phyloP scores from a whole-genome alignment of 2,797 vertebrate genomes.

The Rhynchotus rufescens region DNA sequence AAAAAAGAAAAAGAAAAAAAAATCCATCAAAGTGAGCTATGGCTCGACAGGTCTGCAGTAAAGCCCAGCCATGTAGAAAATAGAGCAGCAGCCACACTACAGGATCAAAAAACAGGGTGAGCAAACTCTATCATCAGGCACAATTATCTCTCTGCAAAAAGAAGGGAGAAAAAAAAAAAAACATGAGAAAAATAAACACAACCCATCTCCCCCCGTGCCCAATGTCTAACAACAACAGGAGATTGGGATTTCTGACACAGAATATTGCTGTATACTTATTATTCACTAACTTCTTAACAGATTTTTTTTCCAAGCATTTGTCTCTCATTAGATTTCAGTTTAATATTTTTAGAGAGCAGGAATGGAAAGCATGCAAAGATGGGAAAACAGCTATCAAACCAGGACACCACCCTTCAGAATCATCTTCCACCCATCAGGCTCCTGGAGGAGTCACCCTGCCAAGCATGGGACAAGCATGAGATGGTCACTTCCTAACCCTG shows the following conservation, averaged over 20 bases:
- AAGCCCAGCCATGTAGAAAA: constrained; percentile 91
- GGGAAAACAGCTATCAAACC: background rate
- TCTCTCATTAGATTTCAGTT: background rate
- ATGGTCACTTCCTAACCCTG: background rate
- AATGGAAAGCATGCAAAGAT: background rate
- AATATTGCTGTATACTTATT: background rate
- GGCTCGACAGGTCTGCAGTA: constrained; percentile 85
- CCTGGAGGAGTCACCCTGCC: background rate
- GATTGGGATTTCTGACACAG: background rate
- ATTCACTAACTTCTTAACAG: background rate
- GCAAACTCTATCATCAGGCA: constrained; percentile 74
- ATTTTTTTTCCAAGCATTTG: background rate
- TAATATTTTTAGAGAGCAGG: background rate
- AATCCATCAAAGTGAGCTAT: constrained; percentile 87
- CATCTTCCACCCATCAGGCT: background rate
- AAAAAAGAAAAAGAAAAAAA: constrained; percentile 70
- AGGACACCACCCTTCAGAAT: background rate
- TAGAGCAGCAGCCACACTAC: constrained; percentile 83
- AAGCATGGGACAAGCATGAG: background rate
- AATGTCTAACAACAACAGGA: background rate
- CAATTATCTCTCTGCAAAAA: constrained; percentile 74
- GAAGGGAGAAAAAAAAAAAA: background rate
- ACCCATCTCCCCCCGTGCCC: background rate
- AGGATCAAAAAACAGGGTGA: constrained; percentile 80
- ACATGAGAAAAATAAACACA: background rate